These are phyloP conservation scores for Helicorthomorpha holstii DNA, from an alignment of 1,140 invertebrate genomes.

Conservation along the genomic window DNA sequence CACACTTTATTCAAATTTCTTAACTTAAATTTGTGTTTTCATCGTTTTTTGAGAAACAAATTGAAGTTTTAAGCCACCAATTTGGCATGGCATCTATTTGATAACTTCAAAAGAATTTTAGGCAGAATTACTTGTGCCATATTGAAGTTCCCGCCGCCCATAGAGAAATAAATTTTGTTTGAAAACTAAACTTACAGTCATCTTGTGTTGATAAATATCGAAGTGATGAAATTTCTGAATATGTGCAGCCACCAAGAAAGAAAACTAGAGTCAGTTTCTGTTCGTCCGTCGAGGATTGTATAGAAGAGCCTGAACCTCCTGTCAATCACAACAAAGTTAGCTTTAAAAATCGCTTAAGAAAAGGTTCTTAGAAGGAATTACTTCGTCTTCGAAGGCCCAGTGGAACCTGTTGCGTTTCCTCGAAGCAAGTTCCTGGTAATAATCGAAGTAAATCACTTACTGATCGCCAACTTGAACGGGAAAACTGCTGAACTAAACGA, in stretches of 20 bases:
- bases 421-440: constrained; percentile 40
- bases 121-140: no score
- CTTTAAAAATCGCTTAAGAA: not conserved
- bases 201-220: constrained; percentile 81
- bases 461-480: constrained; percentile 60
- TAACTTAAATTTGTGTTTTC: no score
- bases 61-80: no score
- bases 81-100: no score
- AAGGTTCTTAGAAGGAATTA: constrained; percentile 4
- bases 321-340: constrained; percentile 2
- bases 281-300: constrained; percentile 24
- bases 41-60: no score
- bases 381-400: constrained; percentile 21
- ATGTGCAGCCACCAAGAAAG: constrained; percentile 91
- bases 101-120: no score
- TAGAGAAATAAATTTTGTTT: no score
- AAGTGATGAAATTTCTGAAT: constrained; percentile 81
- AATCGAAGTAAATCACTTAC: constrained; percentile 45
- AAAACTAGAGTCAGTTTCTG: constrained; percentile 68
- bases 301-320: constrained; percentile 26
- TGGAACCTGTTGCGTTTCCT: constrained; percentile 33
- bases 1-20: no score
- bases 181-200: constrained; percentile 46
- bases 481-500: constrained; percentile 66
- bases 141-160: no score